Conservation (phyloP, 2,888 invertebrate species). For the Portevinia maculata region DNA sequence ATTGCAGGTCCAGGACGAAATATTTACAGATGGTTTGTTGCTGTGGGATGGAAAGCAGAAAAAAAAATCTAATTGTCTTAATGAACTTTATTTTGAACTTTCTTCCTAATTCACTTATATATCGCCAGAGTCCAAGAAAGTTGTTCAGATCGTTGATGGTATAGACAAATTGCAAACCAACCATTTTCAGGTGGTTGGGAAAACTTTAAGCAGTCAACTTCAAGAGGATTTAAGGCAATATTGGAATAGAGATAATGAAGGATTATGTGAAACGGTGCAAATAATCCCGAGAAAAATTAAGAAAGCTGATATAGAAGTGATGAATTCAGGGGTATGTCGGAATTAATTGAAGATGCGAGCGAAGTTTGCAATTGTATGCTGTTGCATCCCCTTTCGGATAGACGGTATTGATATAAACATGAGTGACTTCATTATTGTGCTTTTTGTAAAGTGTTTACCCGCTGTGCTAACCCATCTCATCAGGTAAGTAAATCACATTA, state of each 20-base stretch:
- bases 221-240: slow-evolving; percentile 15
- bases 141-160: slow-evolving; percentile 15
- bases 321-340: slow-evolving; percentile 2
- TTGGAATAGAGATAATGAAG: slow-evolving; percentile 10
- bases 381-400: slow-evolving; percentile 4
- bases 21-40: slow-evolving; percentile 22
- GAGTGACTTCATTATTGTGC: slow-evolving; percentile 15
- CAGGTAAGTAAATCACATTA: no score
- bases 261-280: neutral
- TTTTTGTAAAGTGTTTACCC: slow-evolving; percentile 23
- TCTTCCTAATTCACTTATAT: neutral
- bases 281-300: slow-evolving; percentile 31
- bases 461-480: neutral
- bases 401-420: neutral
- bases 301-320: neutral
- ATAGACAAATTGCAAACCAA: slow-evolving; percentile 23
- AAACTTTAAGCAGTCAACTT: slow-evolving; percentile 11
- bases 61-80: slow-evolving; percentile 48
- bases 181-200: slow-evolving; percentile 11
- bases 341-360: no score
- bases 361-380: neutral
- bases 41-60: neutral
- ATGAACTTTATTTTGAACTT: slow-evolving; percentile 53
- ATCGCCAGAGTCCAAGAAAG: slow-evolving; percentile 11
- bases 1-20: slow-evolving; percentile 4